Evolutionary conservation across 2,113 vertebrate species (phyloP), one percentile per base, ranked within the genome.

Genomic region (Leptosomus discolor): DNA sequence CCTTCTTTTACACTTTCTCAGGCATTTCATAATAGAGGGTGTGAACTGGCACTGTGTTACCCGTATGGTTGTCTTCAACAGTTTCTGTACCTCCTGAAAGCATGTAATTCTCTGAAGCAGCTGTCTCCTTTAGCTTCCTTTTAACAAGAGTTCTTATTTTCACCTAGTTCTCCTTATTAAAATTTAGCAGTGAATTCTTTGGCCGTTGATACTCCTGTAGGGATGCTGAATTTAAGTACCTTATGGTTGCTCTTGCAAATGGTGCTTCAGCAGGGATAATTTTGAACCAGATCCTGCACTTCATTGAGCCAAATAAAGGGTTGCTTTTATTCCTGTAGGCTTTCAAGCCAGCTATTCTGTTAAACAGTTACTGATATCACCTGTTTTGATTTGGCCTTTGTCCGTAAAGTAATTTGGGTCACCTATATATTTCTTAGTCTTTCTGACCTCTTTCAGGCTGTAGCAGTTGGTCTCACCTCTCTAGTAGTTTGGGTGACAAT

Each of bases 191-290:
- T 46, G 17, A 79, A 46, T 54, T 67, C 15, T 88, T 68, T 23
- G 9, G 26, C 12, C 0, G 0, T 58, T 37, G 11, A 20, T 83
- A 41, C 2, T n/a, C 36, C 14, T 56, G 7, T 37, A 76, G 29
- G 45, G 15, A 68, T 54, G n/a, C 21, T 82, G 45, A 63, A 76
- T 29, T 1, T 53, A 83, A 53, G 22, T 67, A 75, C 19, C 7
- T 57, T 54, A 41, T 4, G 14, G 10, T 29, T 58, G 11, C 26
- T 77, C 6, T 71, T 60, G 54, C 11, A 43, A 19, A n/a, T 30
- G 6, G 13, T 61, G 9, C n/a, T 82, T 91, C n/a, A 8, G 7
- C 39, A 27, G 13, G 7, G 39, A 77, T n/a, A 32, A 70, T 65
- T 76, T 76, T 77, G 15, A 90, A 64, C 29, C 6, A 46, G 30